Conservation (phyloP, 2,888 invertebrate species). For the Lepeophtheirus nordmannii region DNA sequence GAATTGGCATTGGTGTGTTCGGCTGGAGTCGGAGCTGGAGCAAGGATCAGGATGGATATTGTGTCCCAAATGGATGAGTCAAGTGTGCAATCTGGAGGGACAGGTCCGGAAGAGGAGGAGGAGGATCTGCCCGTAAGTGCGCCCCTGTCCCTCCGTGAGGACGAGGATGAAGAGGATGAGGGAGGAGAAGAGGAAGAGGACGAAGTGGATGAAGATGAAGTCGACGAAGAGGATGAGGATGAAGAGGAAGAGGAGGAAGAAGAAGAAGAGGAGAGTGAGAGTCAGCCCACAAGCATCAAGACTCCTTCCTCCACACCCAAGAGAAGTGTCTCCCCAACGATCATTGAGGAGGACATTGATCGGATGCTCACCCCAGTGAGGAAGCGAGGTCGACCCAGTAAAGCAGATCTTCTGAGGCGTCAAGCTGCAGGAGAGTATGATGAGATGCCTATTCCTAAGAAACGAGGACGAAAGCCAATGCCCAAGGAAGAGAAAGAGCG, state of each 20-base stretch:
- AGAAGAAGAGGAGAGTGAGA: not conserved
- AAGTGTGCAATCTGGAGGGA: not conserved
- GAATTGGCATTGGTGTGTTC: no score
- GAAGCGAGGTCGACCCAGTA: slow-evolving; percentile 22
- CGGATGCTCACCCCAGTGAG: not conserved
- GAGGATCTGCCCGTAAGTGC: no score
- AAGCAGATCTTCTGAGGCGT: slow-evolving; percentile 13
- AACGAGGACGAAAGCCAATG: slow-evolving; percentile 13
- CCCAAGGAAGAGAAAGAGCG: not conserved
- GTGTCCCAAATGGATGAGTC: not conserved
- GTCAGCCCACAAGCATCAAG: not conserved
- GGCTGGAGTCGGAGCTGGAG: no score
- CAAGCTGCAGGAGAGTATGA: not conserved
- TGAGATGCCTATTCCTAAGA: not conserved
- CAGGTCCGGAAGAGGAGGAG: not conserved
- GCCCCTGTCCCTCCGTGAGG: no score
- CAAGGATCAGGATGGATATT: no score
- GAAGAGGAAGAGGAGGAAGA: not conserved
- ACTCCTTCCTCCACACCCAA: not conserved
- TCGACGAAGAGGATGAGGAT: slow-evolving; percentile 1
- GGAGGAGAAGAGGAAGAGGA: not conserved
- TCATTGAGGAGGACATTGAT: not conserved
- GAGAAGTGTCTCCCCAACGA: not conserved
- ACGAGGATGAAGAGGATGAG: not conserved
- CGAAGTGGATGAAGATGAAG: slow-evolving; percentile 4